Evolutionary conservation across 1,140 invertebrate species (phyloP).

Genomic region (Drosophila varians): DNA sequence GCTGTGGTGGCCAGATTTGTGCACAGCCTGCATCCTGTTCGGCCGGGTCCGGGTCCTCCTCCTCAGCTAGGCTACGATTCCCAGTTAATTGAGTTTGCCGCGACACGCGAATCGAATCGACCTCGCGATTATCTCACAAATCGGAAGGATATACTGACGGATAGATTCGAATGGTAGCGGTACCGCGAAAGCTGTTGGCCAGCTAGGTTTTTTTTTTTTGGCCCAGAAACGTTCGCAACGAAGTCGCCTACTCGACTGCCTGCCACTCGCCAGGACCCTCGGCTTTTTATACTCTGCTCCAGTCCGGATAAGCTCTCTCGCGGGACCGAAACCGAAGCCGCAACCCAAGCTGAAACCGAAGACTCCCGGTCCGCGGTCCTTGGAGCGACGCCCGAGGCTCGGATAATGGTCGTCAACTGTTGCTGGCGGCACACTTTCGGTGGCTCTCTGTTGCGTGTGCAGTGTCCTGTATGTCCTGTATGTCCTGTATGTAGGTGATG

Average conservation of each 20-base stretch:
- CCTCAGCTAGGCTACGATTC: slow-evolving; percentile 17
- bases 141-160: slow-evolving; percentile 1
- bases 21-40: slow-evolving; percentile 64
- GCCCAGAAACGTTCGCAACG: slow-evolving; percentile 30
- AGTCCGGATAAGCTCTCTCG: slow-evolving; percentile 35
- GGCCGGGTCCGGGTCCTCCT: slow-evolving; percentile 3
- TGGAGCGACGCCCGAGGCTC: not conserved
- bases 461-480: slow-evolving; percentile 65
- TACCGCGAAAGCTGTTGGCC: slow-evolving; percentile 6
- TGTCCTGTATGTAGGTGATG: slow-evolving; percentile 69
- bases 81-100: slow-evolving; percentile 35
- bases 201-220: slow-evolving; percentile 2
- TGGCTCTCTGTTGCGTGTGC: slow-evolving; percentile 37
- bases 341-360: slow-evolving; percentile 2
- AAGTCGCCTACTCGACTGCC: slow-evolving; percentile 74
- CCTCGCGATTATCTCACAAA: not conserved
- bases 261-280: slow-evolving; percentile 35
- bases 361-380: not conserved
- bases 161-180: slow-evolving; percentile 57
- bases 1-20: slow-evolving; percentile 65
- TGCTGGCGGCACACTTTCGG: slow-evolving; percentile 75
- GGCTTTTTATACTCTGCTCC: slow-evolving; percentile 58
- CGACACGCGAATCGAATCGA: slow-evolving; percentile 19
- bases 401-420: slow-evolving; percentile 70
- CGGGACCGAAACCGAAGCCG: slow-evolving; percentile 18